Evolutionary conservation across 2,888 invertebrate species (phyloP).

Genomic region (Eurytoma californica): DNA sequence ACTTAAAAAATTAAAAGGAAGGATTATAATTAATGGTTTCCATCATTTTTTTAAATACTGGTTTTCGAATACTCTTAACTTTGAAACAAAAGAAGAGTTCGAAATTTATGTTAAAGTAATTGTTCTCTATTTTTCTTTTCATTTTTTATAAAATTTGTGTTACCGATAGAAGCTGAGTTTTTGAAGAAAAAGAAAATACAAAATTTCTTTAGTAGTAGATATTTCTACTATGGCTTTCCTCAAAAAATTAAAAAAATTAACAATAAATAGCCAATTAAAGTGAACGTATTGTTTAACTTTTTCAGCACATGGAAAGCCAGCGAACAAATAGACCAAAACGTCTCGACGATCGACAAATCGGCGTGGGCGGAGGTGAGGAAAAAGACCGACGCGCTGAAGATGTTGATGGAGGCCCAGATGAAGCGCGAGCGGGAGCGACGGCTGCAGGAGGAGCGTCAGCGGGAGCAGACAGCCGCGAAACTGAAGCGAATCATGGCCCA

Average conservation of each 20-base stretch:
- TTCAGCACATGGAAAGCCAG: neutral
- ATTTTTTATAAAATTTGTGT: too few relatives aligned
- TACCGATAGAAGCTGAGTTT: too few relatives aligned
- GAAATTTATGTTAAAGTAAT: too few relatives aligned
- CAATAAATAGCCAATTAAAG: neutral
- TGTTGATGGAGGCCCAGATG: neutral
- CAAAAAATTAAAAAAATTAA: neutral
- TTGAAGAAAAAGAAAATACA: too few relatives aligned
- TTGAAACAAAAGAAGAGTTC: too few relatives aligned
- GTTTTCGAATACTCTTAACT: too few relatives aligned
- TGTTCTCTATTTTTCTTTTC: too few relatives aligned
- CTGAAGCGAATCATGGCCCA: neutral
- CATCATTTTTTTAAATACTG: too few relatives aligned
- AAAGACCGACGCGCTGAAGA: constrained; percentile 2
- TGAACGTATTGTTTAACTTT: neutral
- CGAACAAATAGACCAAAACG: neutral
- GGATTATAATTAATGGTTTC: too few relatives aligned
- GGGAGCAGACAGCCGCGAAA: constrained; percentile 3
- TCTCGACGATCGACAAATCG: neutral
- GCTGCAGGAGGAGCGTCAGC: constrained; percentile 25
- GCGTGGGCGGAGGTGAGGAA: constrained; percentile 7
- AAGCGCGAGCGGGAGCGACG: constrained; percentile 16
- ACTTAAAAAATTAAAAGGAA: too few relatives aligned
- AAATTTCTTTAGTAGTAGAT: too few relatives aligned
- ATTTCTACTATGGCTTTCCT: too few relatives aligned